Percentiles rank a stretch among this genome's conserved stretches.
phyloP scores from a whole-genome alignment of 2,888 invertebrate species.

The Aquatica leii region DNA sequence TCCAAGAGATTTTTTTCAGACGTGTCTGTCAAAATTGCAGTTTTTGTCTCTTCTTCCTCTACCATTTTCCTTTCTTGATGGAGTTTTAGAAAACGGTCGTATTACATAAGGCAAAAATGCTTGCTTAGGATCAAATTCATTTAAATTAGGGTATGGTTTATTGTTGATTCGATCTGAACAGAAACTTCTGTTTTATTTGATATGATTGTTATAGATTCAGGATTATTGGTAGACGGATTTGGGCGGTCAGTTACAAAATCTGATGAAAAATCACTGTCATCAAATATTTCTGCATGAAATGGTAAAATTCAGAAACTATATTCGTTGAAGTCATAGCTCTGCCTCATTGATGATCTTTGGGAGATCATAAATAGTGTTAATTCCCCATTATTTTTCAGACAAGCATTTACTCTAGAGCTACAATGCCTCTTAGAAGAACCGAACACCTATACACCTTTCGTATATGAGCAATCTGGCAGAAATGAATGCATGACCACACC shows the following conservation, averaged over 20 bases:
- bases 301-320: conserved; percentile 51
- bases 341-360: too few species aligned
- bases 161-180: too few species aligned
- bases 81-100: conserved; percentile 37
- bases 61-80: conserved; percentile 39
- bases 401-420: conserved; percentile 42
- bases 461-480: background rate
- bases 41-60: conserved; percentile 42
- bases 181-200: background rate
- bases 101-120: background rate
- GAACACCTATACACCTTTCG: background rate
- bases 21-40: conserved; percentile 48
- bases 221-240: background rate
- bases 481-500: background rate
- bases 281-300: conserved; percentile 50
- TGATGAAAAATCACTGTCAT: conserved; percentile 47
- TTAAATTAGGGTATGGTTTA: conserved; percentile 1
- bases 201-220: background rate
- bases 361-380: too few species aligned
- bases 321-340: too few species aligned
- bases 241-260: conserved; percentile 45
- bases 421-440: background rate
- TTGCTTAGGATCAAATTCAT: too few species aligned
- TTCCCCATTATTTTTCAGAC: conserved; percentile 56
- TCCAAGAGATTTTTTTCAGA: conserved; percentile 42